phyloP scores from a whole-genome alignment of 2,113 vertebrate species.

The Brienomyrus brachyistius region DNA sequence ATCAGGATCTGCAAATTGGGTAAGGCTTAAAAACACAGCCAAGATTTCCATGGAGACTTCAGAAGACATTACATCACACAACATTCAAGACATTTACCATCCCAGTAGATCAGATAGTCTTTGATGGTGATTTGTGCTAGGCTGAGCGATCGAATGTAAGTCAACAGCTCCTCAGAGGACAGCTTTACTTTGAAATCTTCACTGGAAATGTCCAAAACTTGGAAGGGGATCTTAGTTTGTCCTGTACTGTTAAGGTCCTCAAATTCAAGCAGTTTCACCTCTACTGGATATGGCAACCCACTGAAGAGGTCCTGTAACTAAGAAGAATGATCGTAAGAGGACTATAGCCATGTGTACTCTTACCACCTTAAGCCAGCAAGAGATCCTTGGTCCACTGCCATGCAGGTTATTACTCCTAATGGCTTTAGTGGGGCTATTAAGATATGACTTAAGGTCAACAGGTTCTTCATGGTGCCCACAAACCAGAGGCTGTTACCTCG shows the following conservation, averaged over 20 bases:
- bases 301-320: slow-evolving; percentile 45
- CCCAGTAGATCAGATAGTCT: slow-evolving; percentile 44
- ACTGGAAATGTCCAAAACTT: slow-evolving; percentile 30
- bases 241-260: slow-evolving; percentile 21
- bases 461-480: neutral
- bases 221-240: slow-evolving; percentile 31
- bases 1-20: slow-evolving; percentile 42
- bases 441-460: neutral
- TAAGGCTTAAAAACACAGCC: neutral
- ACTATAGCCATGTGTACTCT: neutral
- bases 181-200: slow-evolving; percentile 10
- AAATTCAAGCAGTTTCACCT: slow-evolving; percentile 28
- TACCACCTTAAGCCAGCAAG: neutral
- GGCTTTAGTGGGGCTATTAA: neutral
- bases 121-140: slow-evolving; percentile 17
- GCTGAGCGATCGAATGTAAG: slow-evolving; percentile 32
- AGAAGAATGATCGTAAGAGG: neutral
- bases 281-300: slow-evolving; percentile 16
- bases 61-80: neutral
- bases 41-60: neutral
- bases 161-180: slow-evolving; percentile 25
- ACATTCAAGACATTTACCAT: slow-evolving; percentile 34
- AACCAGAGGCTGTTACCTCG: neutral
- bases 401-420: neutral
- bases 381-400: neutral